Percentiles rank a stretch among this genome's conserved stretches.
Evolutionary conservation across 2,797 vertebrate genomes (phyloP).

Genomic region (Phoeniculus purpureus): DNA sequence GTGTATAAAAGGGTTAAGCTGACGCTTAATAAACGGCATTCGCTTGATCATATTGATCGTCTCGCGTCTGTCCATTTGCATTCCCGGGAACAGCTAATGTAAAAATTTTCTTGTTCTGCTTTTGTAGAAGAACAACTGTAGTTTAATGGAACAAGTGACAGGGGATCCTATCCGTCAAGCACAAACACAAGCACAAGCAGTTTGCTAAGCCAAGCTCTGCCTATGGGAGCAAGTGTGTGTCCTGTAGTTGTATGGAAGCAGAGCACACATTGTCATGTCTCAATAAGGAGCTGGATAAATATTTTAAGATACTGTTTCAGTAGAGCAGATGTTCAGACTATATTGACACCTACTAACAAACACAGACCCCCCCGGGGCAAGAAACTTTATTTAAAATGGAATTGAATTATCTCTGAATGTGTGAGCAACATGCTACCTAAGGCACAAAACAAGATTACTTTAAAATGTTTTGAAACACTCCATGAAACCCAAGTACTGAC

Average conservation of each 20-base stretch:
- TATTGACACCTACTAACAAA: slow-evolving; percentile 45
- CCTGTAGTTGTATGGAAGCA: slow-evolving; percentile 3
- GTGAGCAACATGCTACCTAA: background rate
- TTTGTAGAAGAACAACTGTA: background rate
- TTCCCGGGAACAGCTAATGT: too few relatives aligned
- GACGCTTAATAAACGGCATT: too few relatives aligned
- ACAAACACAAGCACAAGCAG: background rate
- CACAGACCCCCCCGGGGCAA: background rate
- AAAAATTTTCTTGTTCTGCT: background rate
- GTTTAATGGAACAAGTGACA: background rate
- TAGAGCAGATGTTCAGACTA: slow-evolving; percentile 54
- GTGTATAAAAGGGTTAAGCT: too few relatives aligned
- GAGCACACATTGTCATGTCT: background rate
- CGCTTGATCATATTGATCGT: too few relatives aligned
- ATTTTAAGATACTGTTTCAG: slow-evolving; percentile 50
- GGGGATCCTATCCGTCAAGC: background rate
- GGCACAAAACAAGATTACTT: background rate
- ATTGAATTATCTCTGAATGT: slow-evolving; percentile 10
- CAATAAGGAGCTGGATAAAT: slow-evolving; percentile 44
- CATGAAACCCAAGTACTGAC: background rate
- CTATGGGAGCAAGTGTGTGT: background rate
- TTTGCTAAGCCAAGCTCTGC: background rate
- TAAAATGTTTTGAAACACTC: background rate
- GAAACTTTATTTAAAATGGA: slow-evolving; percentile 12
- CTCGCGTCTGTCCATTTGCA: too few relatives aligned